These are phyloP conservation scores for Mythimna ferrago DNA, from an alignment of 2,888 invertebrate genomes.

Conservation along the genomic window DNA sequence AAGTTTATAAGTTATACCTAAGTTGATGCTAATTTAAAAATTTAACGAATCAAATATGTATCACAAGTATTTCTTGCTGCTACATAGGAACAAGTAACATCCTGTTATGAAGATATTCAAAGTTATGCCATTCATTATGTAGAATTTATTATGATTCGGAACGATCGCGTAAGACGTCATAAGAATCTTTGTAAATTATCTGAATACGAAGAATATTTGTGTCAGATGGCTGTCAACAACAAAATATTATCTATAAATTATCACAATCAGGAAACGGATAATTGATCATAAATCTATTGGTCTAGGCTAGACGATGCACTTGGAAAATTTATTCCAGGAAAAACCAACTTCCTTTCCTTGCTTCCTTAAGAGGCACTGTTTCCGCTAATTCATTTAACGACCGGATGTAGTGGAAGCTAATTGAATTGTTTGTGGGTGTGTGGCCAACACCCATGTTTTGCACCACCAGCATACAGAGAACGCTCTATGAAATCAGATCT, in stretches of 20 bases:
- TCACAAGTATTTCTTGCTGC: not conserved
- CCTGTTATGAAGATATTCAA: not conserved
- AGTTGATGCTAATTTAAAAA: not conserved
- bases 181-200: not conserved
- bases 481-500: slow-evolving; percentile 47
- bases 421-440: slow-evolving; percentile 44
- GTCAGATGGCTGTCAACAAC: not conserved
- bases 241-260: not conserved
- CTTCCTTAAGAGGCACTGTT: slow-evolving; percentile 14
- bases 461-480: slow-evolving; percentile 33
- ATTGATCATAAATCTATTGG: slow-evolving; percentile 2
- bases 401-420: slow-evolving; percentile 32
- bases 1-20: not conserved
- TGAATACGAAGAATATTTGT: not conserved
- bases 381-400: slow-evolving; percentile 29
- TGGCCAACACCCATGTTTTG: slow-evolving; percentile 37
- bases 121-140: not conserved
- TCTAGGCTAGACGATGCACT: slow-evolving; percentile 7
- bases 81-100: not conserved
- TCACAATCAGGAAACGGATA: not conserved
- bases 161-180: not conserved
- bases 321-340: slow-evolving; percentile 27
- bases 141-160: not conserved
- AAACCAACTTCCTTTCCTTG: not conserved
- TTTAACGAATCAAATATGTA: not conserved